Percentiles rank a stretch among this genome's conserved stretches.
phyloP scores from a whole-genome alignment of 2,888 invertebrate species.

The Gnatocerus cornutus region DNA sequence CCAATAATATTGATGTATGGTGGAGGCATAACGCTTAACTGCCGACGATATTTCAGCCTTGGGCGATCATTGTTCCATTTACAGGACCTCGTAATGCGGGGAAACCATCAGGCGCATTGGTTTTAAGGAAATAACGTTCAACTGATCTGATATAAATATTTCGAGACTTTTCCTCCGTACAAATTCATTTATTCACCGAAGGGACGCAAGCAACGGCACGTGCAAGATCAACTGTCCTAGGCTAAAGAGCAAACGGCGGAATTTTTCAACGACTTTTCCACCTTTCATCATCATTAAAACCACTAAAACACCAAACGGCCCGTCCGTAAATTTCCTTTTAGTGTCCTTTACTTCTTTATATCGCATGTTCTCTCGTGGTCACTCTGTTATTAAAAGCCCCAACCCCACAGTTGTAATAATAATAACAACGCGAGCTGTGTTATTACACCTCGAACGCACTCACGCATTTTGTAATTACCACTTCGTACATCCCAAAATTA shows the following conservation, averaged over 20 bases:
- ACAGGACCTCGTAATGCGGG: neutral
- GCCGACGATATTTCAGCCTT: slow-evolving; percentile 57
- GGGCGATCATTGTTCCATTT: slow-evolving; percentile 58
- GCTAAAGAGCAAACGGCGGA: neutral
- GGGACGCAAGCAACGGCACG: slow-evolving; percentile 7
- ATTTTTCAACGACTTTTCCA: slow-evolving; percentile 13
- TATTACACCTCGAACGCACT: neutral
- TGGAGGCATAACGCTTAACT: slow-evolving; percentile 55
- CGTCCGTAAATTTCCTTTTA: neutral
- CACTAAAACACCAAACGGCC: neutral
- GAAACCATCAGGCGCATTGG: neutral
- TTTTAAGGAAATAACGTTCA: no score
- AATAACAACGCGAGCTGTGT: neutral
- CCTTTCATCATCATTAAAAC: slow-evolving; percentile 7
- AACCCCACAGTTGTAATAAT: slow-evolving; percentile 8
- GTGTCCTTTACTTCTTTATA: neutral
- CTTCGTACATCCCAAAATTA: slow-evolving; percentile 8
- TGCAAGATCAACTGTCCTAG: slow-evolving; percentile 16
- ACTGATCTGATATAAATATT: no score
- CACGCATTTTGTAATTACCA: slow-evolving; percentile 7
- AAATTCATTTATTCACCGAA: slow-evolving; percentile 21
- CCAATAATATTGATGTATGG: slow-evolving; percentile 58
- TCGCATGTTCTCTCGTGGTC: neutral
- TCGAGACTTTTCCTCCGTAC: neutral
- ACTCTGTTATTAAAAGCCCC: slow-evolving; percentile 7